These are phyloP conservation scores for Drosophila pseudoobscura DNA, from an alignment of 1,140 invertebrate species.

Conservation along the genomic window DNA sequence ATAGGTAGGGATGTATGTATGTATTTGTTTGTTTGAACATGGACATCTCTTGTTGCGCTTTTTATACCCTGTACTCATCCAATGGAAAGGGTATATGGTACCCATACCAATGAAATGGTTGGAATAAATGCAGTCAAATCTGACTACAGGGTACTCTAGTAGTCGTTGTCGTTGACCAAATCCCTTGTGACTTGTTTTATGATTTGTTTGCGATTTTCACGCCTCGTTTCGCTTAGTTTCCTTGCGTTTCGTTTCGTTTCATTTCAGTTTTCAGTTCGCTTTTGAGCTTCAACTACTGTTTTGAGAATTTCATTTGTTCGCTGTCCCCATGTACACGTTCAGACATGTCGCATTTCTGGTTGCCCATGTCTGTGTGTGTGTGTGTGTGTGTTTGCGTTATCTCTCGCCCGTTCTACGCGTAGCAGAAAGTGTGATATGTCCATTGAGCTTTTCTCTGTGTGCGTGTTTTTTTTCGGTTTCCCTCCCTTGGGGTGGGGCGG, in stretches of 20 bases:
- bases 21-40: conserved; percentile 32
- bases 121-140: too few species aligned
- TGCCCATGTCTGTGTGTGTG: conserved; percentile 10
- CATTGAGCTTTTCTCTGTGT: conserved; percentile 43
- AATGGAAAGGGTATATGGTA: neutral
- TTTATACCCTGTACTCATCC: conserved; percentile 19
- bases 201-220: conserved; percentile 80
- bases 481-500: conserved; percentile 38
- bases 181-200: conserved; percentile 31
- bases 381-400: conserved; percentile 39
- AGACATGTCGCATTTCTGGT: conserved; percentile 31
- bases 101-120: too few species aligned
- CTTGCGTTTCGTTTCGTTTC: conserved; percentile 63
- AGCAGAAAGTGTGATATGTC: conserved; percentile 45
- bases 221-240: conserved; percentile 71
- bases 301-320: conserved; percentile 53
- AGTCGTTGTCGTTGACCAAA: neutral
- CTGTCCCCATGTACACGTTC: conserved; percentile 9
- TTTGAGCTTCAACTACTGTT: conserved; percentile 53
- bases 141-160: neutral
- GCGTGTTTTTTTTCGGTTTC: conserved; percentile 31
- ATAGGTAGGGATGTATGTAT: conserved; percentile 16
- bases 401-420: conserved; percentile 4
- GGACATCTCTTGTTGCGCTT: conserved; percentile 73
- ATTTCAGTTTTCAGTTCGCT: conserved; percentile 51